phyloP scores from a whole-genome alignment of 1,140 invertebrate genomes.

The Drosophila lowei region DNA sequence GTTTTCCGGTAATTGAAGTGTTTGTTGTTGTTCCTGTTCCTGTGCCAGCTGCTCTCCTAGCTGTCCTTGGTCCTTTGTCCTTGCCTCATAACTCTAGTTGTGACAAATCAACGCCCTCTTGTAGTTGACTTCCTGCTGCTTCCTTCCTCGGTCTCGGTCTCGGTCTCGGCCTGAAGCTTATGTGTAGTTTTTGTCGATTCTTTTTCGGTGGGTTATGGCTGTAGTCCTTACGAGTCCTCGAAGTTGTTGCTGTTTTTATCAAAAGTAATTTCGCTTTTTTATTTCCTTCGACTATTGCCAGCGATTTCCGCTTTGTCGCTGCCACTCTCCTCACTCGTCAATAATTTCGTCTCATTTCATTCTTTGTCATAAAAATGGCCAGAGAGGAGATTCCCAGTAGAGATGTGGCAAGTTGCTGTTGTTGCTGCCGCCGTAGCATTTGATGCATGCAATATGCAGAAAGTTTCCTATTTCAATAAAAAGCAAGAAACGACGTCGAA shows the following conservation, averaged over 20 bases:
- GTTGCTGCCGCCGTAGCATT: conserved; percentile 45
- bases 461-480: conserved; percentile 81
- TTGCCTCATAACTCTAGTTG: conserved; percentile 75
- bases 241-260: conserved; percentile 62
- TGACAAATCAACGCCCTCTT: conserved; percentile 80
- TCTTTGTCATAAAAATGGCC: conserved; percentile 77
- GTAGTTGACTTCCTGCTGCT: conserved; percentile 69
- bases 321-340: conserved; percentile 42
- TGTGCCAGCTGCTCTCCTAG: conserved; percentile 53
- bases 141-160: conserved; percentile 1
- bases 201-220: conserved; percentile 27
- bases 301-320: conserved; percentile 69
- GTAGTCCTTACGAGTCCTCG: conserved; percentile 12
- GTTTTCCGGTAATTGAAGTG: conserved; percentile 80
- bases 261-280: conserved; percentile 77
- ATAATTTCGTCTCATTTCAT: conserved; percentile 80
- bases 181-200: conserved; percentile 54
- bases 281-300: conserved; percentile 78
- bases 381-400: conserved; percentile 23
- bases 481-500: conserved; percentile 50
- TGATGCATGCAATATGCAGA: conserved; percentile 81
- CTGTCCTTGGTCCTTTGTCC: conserved; percentile 29
- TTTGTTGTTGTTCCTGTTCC: conserved; percentile 44
- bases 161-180: conserved; percentile 30
- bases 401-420: conserved; percentile 54